Base-by-base conservation (phyloP, 2,113 vertebrate species). In the Anthoscopus minutus region DNA sequence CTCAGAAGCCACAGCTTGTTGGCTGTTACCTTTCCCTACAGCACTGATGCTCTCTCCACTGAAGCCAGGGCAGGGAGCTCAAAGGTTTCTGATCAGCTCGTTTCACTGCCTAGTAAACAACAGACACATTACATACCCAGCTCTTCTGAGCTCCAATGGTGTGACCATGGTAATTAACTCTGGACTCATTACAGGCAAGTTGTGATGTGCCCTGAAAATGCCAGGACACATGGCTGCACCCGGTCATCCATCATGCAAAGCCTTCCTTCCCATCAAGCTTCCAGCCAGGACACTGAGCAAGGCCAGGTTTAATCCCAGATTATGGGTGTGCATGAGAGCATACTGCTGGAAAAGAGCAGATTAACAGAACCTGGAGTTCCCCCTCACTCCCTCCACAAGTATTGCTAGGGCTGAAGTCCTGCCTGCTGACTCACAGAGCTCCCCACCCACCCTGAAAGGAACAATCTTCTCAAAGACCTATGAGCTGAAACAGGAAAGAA, bases 351-450 rank as follows among this genome's bases (percentile, higher is more conserved):
- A 89, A 73, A 79, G 14, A 47, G 44, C 0, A 3, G 71, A 86
- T 86, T 73, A 88, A 42, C 10, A 81, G 44, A 66, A 70, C 35
- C 66, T 70, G 66, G 67, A 80, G 71, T 60, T 89, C 48, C 88
- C 95, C 83, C 71, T 86, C 47, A 33, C 64, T 83, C 66, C 89
- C 64, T 83, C 66, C 89, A 31, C 27, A 35, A 86, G 56, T 35
- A 58, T 11, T 48, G 56, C 67, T 82, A 60, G 22, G 82, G 82
- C 62, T 94, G 66, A 83, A 88, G 85, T 89, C 81, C 88, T 84
- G 48, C 38, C 45, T 60, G 64, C 44, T 96, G 94, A 95, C 80
- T 96, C 92, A 93, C 70, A n/a, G 15, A 12, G 64, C 3, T 88
- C 92, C 64, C 82, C 90, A 92, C 85, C 91, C 92, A 4, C 86